Evolutionary conservation across 2,888 invertebrate species (phyloP).

Genomic region (Lissocephala sabroskyi): DNA sequence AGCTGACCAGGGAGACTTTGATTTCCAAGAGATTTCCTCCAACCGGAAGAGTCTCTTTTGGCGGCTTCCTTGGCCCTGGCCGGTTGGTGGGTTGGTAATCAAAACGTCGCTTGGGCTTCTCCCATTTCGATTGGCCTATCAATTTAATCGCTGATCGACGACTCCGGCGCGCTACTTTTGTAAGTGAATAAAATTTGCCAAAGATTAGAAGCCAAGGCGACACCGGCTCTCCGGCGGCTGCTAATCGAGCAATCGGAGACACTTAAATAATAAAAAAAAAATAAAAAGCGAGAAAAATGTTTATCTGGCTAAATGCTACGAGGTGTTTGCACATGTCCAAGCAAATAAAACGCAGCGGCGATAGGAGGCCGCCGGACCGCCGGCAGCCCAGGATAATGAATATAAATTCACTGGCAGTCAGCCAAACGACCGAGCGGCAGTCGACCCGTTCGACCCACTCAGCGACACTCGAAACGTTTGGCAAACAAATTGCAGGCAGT

Average conservation of each 20-base stretch:
- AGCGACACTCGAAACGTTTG: no score
- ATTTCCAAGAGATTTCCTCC: no score
- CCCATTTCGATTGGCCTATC: no score
- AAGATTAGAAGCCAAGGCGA: slow-evolving; percentile 17
- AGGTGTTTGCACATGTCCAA: slow-evolving; percentile 64
- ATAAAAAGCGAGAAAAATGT: slow-evolving; percentile 25
- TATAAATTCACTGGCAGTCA: slow-evolving; percentile 46
- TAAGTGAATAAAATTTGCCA: slow-evolving; percentile 4
- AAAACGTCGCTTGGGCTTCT: no score
- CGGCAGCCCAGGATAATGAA: slow-evolving; percentile 50
- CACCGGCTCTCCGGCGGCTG: slow-evolving; percentile 23
- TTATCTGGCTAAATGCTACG: slow-evolving; percentile 47
- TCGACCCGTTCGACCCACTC: no score
- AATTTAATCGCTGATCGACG: no score
- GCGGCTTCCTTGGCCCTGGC: no score
- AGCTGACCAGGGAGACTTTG: no score
- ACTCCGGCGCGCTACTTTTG: no score
- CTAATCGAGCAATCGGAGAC: slow-evolving; percentile 44
- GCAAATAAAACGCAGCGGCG: slow-evolving; percentile 31
- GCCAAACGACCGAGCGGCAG: slow-evolving; percentile 12
- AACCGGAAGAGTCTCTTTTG: no score
- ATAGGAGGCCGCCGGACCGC: slow-evolving; percentile 4
- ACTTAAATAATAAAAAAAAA: slow-evolving; percentile 16
- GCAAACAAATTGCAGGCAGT: slow-evolving; percentile 45
- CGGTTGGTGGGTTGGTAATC: no score